Evolutionary conservation across 2,888 invertebrate genomes (phyloP).

Genomic region (Drosophila testacea): DNA sequence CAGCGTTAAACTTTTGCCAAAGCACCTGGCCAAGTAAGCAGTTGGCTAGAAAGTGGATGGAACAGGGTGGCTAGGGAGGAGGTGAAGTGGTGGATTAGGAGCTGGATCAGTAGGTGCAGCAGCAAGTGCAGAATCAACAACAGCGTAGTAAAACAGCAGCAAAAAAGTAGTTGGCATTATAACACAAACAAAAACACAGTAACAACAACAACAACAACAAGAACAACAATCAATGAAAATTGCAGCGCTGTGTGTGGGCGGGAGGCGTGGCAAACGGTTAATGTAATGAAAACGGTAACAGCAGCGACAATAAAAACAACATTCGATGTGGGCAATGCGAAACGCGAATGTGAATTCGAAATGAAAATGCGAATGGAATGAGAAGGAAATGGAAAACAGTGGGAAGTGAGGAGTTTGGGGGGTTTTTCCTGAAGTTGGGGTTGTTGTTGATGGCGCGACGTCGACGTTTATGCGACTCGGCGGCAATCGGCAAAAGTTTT

Average conservation of each 20-base stretch:
- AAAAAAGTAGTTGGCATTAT: constrained; percentile 56
- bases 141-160: constrained; percentile 57
- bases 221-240: constrained; percentile 38
- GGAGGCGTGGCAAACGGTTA: constrained; percentile 64
- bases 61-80: neutral
- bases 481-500: constrained; percentile 49
- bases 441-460: constrained; percentile 3
- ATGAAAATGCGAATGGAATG: constrained; percentile 13
- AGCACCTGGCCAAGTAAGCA: constrained; percentile 18
- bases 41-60: neutral
- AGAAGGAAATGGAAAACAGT: neutral
- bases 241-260: constrained; percentile 22
- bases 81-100: constrained; percentile 26
- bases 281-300: constrained; percentile 76
- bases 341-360: constrained; percentile 34
- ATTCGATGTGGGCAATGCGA: constrained; percentile 55
- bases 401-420: neutral
- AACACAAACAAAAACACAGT: constrained; percentile 43
- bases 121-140: constrained; percentile 68
- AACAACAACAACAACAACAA: constrained; percentile 18
- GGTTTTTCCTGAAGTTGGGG: neutral
- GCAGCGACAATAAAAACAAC: constrained; percentile 71
- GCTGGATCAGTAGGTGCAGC: constrained; percentile 39
- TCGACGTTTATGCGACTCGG: constrained; percentile 34
- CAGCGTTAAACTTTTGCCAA: constrained; percentile 50